Conservation (phyloP, 2,113 vertebrate species). For the Ophthalmotilapia sp. region DNA sequence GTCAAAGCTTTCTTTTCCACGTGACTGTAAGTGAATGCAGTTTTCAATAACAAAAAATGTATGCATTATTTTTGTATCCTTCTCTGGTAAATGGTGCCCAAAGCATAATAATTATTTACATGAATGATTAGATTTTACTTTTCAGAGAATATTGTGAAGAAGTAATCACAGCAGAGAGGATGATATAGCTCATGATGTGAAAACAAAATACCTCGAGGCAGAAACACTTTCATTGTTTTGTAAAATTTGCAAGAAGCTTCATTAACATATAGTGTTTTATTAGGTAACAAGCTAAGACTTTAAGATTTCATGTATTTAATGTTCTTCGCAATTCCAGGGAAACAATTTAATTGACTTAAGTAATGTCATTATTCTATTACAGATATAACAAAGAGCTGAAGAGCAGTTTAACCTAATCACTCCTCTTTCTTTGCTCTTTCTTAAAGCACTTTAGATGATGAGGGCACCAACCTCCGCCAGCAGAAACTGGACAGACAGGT, state of each 20-base stretch:
- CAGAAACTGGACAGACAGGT: conserved; percentile 99
- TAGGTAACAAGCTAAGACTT: not conserved
- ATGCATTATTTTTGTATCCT: not conserved
- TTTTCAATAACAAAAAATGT: not conserved
- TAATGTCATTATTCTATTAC: not conserved
- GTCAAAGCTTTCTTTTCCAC: not conserved
- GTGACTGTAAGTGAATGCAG: not conserved
- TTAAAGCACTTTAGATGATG: conserved; percentile 94
- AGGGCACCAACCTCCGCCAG: conserved; percentile 90
- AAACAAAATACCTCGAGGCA: not conserved
- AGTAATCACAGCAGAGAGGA: not conserved
- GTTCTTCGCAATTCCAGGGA: not conserved
- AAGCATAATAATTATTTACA: not conserved
- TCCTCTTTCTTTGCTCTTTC: conserved; percentile 19
- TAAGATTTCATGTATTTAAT: not conserved
- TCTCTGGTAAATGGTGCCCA: not conserved
- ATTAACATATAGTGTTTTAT: not conserved
- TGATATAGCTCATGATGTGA: not conserved
- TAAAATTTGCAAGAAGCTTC: not conserved
- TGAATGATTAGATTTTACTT: not conserved
- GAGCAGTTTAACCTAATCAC: not conserved
- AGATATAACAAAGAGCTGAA: not conserved
- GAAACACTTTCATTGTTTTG: not conserved
- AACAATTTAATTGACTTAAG: not conserved
- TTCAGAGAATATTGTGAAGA: not conserved